These are phyloP conservation scores for Spialia ferax DNA, from an alignment of 2,888 invertebrate genomes.

Conservation along the genomic window DNA sequence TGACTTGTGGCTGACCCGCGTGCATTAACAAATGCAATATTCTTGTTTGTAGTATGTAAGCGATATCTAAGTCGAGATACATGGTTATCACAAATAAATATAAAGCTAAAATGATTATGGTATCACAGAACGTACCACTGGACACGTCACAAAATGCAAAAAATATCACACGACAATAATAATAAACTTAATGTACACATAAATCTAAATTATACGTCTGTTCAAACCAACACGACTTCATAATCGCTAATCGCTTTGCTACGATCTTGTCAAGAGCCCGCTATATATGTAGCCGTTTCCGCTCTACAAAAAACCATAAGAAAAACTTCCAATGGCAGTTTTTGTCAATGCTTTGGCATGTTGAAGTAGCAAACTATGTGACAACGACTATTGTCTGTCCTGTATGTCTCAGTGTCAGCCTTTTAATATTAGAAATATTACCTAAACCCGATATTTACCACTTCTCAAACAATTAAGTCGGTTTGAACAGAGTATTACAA, in stretches of 20 bases:
- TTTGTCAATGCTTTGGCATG: background rate
- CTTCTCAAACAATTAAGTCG: background rate
- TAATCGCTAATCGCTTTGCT: conserved; percentile 11
- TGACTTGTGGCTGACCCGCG: background rate
- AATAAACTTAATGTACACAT: conserved; percentile 8
- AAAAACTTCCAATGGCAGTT: background rate
- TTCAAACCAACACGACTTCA: conserved; percentile 8
- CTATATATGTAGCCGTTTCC: no score
- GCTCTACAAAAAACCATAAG: background rate
- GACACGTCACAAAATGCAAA: conserved; percentile 59
- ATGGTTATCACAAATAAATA: conserved; percentile 53
- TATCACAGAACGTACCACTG: conserved; percentile 68
- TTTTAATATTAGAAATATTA: background rate
- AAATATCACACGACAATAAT: conserved; percentile 59
- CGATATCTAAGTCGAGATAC: conserved; percentile 60
- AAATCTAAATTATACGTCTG: conserved; percentile 40
- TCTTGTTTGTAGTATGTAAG: conserved; percentile 49
- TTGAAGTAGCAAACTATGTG: no score
- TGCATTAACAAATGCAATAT: conserved; percentile 30
- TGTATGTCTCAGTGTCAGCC: background rate
- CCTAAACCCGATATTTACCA: background rate
- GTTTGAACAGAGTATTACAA: background rate
- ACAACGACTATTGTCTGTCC: no score
- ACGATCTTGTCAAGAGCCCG: background rate
- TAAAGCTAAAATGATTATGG: conserved; percentile 48